These are phyloP conservation scores for Hedya salicella DNA, from an alignment of 2,888 invertebrate genomes.

Conservation along the genomic window DNA sequence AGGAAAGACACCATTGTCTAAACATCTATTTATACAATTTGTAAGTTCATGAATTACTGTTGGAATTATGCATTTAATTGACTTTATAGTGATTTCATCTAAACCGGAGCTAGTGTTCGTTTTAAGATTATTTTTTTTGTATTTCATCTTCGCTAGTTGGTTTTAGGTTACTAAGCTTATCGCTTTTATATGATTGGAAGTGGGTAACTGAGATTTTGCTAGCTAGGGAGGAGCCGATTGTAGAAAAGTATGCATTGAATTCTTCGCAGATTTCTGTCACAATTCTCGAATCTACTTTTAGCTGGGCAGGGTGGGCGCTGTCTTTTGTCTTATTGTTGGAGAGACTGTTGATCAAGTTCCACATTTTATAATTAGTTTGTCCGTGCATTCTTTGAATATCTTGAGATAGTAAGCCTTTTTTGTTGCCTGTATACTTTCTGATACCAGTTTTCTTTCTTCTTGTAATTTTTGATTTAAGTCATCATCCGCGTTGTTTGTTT, in stretches of 20 bases:
- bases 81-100: constrained; percentile 43
- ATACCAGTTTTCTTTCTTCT: too few relatives aligned
- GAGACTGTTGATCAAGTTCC: neutral
- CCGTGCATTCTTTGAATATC: too few relatives aligned
- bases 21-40: too few relatives aligned
- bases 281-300: neutral
- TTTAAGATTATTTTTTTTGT: constrained; percentile 34
- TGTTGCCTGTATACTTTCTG: too few relatives aligned
- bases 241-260: constrained; percentile 9
- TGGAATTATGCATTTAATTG: too few relatives aligned
- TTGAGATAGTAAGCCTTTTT: too few relatives aligned
- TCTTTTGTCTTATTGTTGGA: neutral
- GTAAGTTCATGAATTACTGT: too few relatives aligned
- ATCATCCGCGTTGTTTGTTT: too few relatives aligned
- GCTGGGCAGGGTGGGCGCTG: neutral
- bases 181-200: neutral
- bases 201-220: neutral
- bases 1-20: too few relatives aligned
- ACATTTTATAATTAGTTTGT: too few relatives aligned
- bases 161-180: neutral
- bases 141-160: constrained; percentile 3
- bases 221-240: neutral
- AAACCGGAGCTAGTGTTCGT: constrained; percentile 12
- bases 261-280: constrained; percentile 4
- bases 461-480: too few relatives aligned